Evolutionary conservation across 1,140 invertebrate genomes (phyloP).

Genomic region (Dinoponera quadriceps): DNA sequence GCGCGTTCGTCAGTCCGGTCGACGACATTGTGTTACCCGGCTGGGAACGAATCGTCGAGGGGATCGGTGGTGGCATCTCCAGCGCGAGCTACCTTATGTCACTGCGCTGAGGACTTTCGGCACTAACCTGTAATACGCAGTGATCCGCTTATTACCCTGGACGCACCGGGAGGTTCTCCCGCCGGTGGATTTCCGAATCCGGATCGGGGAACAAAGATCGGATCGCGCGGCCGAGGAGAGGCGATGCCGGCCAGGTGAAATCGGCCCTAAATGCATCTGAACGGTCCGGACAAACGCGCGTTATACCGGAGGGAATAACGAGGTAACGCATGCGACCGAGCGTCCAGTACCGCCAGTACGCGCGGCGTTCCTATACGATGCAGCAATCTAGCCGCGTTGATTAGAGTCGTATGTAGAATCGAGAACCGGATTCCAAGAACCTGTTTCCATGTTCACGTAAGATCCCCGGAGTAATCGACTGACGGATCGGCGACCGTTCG

Average conservation of each 20-base stretch:
- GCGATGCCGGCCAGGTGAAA: neutral
- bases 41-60: too few relatives aligned
- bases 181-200: too few relatives aligned
- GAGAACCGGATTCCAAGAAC: conserved; percentile 86
- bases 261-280: conserved; percentile 32
- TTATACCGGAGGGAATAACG: conserved; percentile 60
- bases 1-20: too few relatives aligned
- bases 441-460: conserved; percentile 87
- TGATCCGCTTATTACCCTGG: too few relatives aligned
- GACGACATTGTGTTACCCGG: too few relatives aligned
- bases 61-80: too few relatives aligned
- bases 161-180: too few relatives aligned
- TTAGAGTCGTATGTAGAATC: conserved; percentile 86
- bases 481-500: conserved; percentile 86
- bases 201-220: too few relatives aligned
- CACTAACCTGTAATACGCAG: too few relatives aligned
- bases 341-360: conserved; percentile 60
- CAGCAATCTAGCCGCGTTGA: conserved; percentile 86
- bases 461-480: conserved; percentile 86
- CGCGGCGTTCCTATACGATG: conserved; percentile 77
- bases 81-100: too few relatives aligned
- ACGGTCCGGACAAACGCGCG: conserved; percentile 33
- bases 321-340: conserved; percentile 65
- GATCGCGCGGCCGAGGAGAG: neutral
- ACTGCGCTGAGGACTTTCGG: too few relatives aligned